Percentiles rank a stretch among this genome's conserved stretches.
These are phyloP conservation scores for Lucinisca nassula DNA, from an alignment of 2,888 invertebrate genomes.

Conservation along the genomic window DNA sequence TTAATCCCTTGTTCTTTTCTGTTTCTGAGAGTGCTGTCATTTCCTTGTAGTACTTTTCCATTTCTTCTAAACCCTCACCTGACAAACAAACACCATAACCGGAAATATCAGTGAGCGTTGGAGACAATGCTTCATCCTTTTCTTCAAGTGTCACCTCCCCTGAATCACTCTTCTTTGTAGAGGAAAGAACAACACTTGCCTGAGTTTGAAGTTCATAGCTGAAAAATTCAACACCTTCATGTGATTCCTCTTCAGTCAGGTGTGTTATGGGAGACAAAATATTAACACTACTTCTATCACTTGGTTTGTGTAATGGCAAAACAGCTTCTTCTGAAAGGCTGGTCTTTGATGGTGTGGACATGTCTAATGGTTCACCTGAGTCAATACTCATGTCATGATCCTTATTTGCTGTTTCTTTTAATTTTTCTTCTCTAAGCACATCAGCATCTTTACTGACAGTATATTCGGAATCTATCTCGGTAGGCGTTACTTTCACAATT, in stretches of 20 bases:
- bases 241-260: background rate
- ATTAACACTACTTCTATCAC: constrained; percentile 55
- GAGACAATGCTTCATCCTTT: background rate
- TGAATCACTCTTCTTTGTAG: constrained; percentile 33
- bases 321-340: background rate
- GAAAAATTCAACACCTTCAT: constrained; percentile 46
- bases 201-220: constrained; percentile 60
- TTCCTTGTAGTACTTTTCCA: constrained; percentile 5
- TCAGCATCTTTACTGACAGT: too few relatives aligned
- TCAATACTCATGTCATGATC: background rate
- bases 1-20: background rate
- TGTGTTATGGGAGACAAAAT: constrained; percentile 55
- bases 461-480: background rate
- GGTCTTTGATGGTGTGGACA: background rate
- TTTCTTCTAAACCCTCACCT: constrained; percentile 12
- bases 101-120: constrained; percentile 1
- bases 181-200: constrained; percentile 56
- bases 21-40: background rate
- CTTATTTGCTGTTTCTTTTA: background rate
- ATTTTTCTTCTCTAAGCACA: background rate
- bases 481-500: constrained; percentile 7
- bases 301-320: background rate
- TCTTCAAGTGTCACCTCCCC: background rate
- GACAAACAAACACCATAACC: constrained; percentile 62
- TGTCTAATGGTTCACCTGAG: background rate